Evolutionary conservation across 2,797 vertebrate genomes (phyloP).

Genomic region (Helarctos malayanus): DNA sequence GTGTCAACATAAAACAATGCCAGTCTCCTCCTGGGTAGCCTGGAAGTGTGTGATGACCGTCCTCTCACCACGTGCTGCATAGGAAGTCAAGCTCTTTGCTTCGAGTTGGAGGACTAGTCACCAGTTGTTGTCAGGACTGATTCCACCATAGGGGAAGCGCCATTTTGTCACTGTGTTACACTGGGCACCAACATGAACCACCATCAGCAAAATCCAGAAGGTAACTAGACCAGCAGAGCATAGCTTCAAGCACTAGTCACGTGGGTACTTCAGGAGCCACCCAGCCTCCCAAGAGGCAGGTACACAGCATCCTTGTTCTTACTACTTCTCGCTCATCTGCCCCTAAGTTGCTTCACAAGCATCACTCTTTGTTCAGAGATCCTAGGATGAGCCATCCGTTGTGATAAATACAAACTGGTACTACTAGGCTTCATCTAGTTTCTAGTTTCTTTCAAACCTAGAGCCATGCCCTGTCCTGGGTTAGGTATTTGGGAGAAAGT

Average conservation of each 20-base stretch:
- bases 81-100: neutral
- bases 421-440: neutral
- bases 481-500: neutral
- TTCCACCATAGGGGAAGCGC: neutral
- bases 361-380: slow-evolving; percentile 14
- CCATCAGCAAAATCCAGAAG: neutral
- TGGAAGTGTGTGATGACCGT: neutral
- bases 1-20: neutral
- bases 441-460: neutral
- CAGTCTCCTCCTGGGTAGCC: neutral
- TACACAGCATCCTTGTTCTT: neutral
- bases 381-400: neutral
- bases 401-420: slow-evolving; percentile 18
- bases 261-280: neutral
- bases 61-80: neutral
- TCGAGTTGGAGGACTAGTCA: neutral
- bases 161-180: neutral
- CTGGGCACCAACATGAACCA: neutral
- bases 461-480: neutral
- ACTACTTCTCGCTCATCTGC: neutral
- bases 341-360: neutral
- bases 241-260: neutral
- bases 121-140: neutral
- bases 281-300: neutral
- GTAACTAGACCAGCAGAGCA: neutral